Percentiles rank a stretch among this genome's conserved stretches.
phyloP scores from a whole-genome alignment of 1,140 invertebrate species.

The Eulimnadia texana region DNA sequence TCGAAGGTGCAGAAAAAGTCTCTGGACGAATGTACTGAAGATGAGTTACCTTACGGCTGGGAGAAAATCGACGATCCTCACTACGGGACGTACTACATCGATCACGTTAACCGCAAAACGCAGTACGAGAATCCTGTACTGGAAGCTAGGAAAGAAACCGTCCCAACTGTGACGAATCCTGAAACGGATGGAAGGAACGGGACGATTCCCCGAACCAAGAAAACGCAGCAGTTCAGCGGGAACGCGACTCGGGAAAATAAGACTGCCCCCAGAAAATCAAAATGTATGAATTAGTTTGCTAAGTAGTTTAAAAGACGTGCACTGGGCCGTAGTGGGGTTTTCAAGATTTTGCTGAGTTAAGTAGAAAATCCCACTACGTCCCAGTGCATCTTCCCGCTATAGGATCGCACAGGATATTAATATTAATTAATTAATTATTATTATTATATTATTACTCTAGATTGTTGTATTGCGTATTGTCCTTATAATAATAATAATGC shows the following conservation, averaged over 20 bases:
- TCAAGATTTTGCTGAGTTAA: too few species aligned
- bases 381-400: too few species aligned
- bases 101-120: slow-evolving; percentile 93
- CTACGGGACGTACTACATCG: slow-evolving; percentile 98
- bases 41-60: slow-evolving; percentile 95
- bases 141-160: slow-evolving; percentile 56
- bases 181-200: slow-evolving; percentile 19
- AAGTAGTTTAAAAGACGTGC: too few species aligned
- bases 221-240: slow-evolving; percentile 16
- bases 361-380: too few species aligned
- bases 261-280: not conserved
- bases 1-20: slow-evolving; percentile 81
- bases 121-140: slow-evolving; percentile 96
- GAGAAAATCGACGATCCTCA: slow-evolving; percentile 94
- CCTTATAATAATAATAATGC: too few species aligned
- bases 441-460: too few species aligned
- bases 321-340: too few species aligned
- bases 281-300: too few species aligned
- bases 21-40: slow-evolving; percentile 78
- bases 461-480: too few species aligned
- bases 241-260: not conserved
- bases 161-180: not conserved
- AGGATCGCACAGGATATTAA: too few species aligned
- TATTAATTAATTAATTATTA: too few species aligned
- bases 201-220: slow-evolving; percentile 23